A percentile compares a stretch with the other conserved stretches of the same genome.
phyloP scores from a whole-genome alignment of 2,113 vertebrate genomes.

The Trinectes maculatus region DNA sequence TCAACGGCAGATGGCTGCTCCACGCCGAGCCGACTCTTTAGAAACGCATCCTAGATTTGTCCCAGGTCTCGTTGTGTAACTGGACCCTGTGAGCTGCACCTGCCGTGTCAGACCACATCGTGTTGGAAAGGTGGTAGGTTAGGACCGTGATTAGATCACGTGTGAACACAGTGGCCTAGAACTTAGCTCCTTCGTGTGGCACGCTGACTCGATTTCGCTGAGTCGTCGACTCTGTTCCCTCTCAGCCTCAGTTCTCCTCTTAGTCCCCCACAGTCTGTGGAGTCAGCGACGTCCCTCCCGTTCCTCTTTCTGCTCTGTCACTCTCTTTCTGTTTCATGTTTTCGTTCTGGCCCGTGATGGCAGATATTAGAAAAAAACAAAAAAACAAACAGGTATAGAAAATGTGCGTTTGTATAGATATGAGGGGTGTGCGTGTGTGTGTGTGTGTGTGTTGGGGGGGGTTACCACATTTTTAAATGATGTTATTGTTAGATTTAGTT shows the following conservation, averaged over 20 bases:
- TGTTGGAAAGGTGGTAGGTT: constrained; percentile 70
- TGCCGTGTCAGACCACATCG: constrained; percentile 39
- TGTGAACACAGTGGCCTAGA: constrained; percentile 75
- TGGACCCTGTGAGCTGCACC: constrained; percentile 64
- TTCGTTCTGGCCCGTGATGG: constrained; percentile 56
- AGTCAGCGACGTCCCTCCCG: constrained; percentile 48
- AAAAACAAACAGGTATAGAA: constrained; percentile 27
- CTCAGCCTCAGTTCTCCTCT: constrained; percentile 61
- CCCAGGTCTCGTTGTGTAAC: constrained; percentile 69
- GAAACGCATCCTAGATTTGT: constrained; percentile 72
- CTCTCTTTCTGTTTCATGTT: constrained; percentile 70
- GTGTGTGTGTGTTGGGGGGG: no score
- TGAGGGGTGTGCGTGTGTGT: no score
- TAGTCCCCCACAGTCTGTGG: constrained; percentile 57
- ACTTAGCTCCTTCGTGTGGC: constrained; percentile 70
- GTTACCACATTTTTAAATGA: constrained; percentile 56
- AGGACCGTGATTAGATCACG: constrained; percentile 67
- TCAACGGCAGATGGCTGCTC: constrained; percentile 72
- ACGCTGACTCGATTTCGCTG: constrained; percentile 25
- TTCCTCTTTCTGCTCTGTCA: constrained; percentile 56
- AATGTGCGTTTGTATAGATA: constrained; percentile 36
- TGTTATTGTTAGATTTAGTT: constrained; percentile 71
- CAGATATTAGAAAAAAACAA: constrained; percentile 34
- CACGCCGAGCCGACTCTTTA: constrained; percentile 65
- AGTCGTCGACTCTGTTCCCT: constrained; percentile 55